Percentiles rank a stretch among this genome's conserved stretches.
phyloP scores from a whole-genome alignment of 2,797 vertebrate species.

The Lepus townsendii region DNA sequence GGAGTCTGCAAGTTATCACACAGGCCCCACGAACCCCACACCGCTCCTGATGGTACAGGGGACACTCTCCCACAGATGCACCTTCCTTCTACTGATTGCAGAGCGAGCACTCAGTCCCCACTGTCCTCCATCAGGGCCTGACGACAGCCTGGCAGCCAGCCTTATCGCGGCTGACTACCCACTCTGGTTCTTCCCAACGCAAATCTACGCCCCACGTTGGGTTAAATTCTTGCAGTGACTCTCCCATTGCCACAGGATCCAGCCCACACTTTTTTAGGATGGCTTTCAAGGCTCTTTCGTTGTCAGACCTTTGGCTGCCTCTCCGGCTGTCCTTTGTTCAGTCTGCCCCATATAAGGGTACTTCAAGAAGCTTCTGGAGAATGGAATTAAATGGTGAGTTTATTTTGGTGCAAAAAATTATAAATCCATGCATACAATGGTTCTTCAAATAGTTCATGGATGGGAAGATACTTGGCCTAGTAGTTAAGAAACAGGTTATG shows the following conservation, averaged over 20 bases:
- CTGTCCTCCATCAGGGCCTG: background rate
- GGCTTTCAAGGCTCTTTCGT: background rate
- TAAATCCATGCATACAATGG: too few relatives aligned
- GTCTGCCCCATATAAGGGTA: background rate
- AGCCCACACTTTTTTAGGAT: background rate
- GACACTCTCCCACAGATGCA: background rate
- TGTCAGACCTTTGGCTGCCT: background rate
- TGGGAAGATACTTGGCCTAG: too few relatives aligned
- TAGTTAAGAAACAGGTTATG: too few relatives aligned
- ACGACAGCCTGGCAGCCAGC: background rate
- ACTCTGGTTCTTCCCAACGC: background rate
- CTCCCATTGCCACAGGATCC: background rate
- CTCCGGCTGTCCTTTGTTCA: background rate
- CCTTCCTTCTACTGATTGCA: background rate
- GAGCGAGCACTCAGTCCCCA: background rate
- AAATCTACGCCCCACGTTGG: background rate
- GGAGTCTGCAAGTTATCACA: slow-evolving; percentile 27
- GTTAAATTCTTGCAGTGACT: background rate
- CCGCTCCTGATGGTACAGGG: background rate
- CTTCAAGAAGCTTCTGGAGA: too few relatives aligned
- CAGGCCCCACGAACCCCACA: background rate
- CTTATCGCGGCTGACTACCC: background rate
- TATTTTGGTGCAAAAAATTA: too few relatives aligned
- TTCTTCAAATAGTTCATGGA: too few relatives aligned
- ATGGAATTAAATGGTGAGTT: too few relatives aligned